A percentile compares a stretch with the other conserved stretches of the same genome.
Evolutionary conservation across 2,797 vertebrate species (phyloP).

Genomic region (Sphenodon punctatus): DNA sequence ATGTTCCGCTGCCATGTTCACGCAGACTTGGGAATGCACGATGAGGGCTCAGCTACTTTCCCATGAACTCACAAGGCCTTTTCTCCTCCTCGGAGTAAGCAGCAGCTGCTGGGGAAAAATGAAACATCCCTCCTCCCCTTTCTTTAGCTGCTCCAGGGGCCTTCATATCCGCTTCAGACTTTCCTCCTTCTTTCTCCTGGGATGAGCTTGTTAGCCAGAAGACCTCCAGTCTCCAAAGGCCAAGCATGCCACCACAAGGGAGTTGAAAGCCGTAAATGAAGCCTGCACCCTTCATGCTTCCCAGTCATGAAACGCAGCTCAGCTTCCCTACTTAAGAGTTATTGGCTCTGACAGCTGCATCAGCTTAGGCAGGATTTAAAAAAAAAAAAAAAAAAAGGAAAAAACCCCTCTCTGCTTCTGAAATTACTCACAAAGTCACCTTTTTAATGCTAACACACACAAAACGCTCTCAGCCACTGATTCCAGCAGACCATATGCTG

Average conservation of each 20-base stretch:
- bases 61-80: not conserved
- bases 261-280: not conserved
- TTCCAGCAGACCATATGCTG: slow-evolving; percentile 77
- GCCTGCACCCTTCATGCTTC: not conserved
- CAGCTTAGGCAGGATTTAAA: slow-evolving; percentile 50
- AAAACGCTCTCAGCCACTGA: slow-evolving; percentile 56
- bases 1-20: not conserved
- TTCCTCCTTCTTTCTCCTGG: not conserved
- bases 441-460: slow-evolving; percentile 70
- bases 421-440: slow-evolving; percentile 76
- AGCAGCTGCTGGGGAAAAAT: not conserved
- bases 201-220: not conserved
- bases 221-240: not conserved
- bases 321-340: slow-evolving; percentile 15
- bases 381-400: not conserved
- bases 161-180: not conserved
- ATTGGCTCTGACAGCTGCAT: slow-evolving; percentile 51
- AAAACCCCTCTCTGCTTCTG: slow-evolving; percentile 43
- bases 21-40: not conserved
- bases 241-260: accelerated
- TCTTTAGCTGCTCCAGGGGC: accelerated
- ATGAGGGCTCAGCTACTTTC: not conserved
- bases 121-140: not conserved
- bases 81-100: not conserved
- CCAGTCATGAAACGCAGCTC: not conserved